phyloP scores from a whole-genome alignment of 2,888 invertebrate species.

The Toxonevra muliebris region DNA sequence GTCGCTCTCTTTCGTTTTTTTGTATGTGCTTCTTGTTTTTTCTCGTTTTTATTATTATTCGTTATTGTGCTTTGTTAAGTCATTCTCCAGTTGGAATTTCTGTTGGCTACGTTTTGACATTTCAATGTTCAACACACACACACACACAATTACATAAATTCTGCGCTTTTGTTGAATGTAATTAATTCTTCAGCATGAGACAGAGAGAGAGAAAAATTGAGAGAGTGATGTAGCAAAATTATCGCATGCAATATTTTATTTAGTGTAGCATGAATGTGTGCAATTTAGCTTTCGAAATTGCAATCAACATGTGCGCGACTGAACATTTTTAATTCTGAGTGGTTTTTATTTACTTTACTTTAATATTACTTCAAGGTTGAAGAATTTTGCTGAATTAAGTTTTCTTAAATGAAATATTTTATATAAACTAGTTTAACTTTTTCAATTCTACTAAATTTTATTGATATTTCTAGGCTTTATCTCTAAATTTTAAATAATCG shows the following conservation, averaged over 20 bases:
- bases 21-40: conserved; percentile 20
- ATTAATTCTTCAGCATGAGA: background rate
- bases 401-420: too few relatives aligned
- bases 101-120: conserved; percentile 32
- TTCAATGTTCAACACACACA: conserved; percentile 25
- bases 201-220: background rate
- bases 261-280: background rate
- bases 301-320: conserved; percentile 24
- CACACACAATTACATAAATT: conserved; percentile 21
- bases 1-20: conserved; percentile 18
- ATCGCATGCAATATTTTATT: conserved; percentile 24
- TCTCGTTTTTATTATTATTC: conserved; percentile 28
- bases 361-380: too few relatives aligned
- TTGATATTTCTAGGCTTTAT: too few relatives aligned
- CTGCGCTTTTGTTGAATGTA: background rate
- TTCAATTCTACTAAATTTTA: too few relatives aligned
- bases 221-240: conserved; percentile 3
- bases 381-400: too few relatives aligned
- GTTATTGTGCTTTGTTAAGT: conserved; percentile 28
- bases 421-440: too few relatives aligned
- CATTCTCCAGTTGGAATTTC: conserved; percentile 41
- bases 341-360: background rate
- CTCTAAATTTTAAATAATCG: too few relatives aligned
- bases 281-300: background rate
- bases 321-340: background rate